Evolutionary conservation across 2,113 vertebrate genomes (phyloP).

Genomic region (Percina caprodes): DNA sequence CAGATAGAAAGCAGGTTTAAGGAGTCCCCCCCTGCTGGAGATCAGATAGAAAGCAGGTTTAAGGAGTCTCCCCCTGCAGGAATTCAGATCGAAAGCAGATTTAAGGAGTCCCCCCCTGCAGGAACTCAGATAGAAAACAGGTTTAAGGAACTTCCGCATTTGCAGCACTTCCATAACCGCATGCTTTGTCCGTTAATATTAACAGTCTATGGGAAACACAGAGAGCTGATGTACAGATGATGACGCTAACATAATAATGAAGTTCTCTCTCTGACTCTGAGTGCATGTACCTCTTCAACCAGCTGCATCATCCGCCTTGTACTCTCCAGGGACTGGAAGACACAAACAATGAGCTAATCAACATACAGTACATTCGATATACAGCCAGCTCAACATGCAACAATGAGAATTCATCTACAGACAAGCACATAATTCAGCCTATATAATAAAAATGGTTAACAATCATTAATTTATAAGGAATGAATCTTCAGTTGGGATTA

Average conservation of each 20-base stretch:
- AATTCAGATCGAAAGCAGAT: too few species aligned
- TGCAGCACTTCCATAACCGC: too few species aligned
- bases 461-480: neutral
- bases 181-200: too few species aligned
- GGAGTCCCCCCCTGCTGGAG: too few species aligned
- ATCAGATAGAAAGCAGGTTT: too few species aligned
- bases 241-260: conserved; percentile 7
- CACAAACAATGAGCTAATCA: neutral
- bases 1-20: too few species aligned
- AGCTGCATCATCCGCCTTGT: conserved; percentile 85
- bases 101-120: too few species aligned
- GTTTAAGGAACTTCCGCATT: too few species aligned
- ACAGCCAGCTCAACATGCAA: neutral
- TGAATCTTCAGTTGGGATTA: neutral
- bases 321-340: conserved; percentile 84
- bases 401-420: neutral
- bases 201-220: neutral
- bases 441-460: neutral
- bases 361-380: neutral
- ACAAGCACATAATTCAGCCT: neutral
- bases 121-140: too few species aligned
- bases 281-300: conserved; percentile 82
- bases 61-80: too few species aligned
- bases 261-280: neutral
- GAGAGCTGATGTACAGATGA: neutral